phyloP scores from a whole-genome alignment of 2,113 vertebrate genomes.

The Eubucco bourcierii region DNA sequence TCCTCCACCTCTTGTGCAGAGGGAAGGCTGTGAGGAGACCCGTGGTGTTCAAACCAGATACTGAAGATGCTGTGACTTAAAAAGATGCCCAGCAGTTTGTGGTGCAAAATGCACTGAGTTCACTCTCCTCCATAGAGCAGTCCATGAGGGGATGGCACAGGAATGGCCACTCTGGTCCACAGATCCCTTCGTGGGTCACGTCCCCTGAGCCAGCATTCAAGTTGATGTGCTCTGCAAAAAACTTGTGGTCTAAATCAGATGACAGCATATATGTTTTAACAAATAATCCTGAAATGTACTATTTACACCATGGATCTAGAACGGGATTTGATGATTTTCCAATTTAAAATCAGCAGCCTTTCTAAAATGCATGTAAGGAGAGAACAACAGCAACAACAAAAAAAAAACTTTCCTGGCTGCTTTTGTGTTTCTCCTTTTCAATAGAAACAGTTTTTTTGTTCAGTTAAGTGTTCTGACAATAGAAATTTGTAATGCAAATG shows the following conservation, averaged over 20 bases:
- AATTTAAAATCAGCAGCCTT: not conserved
- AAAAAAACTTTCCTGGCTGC: not conserved
- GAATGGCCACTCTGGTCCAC: not conserved
- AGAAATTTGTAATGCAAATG: not conserved
- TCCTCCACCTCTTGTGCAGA: fast-evolving
- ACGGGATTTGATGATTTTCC: not conserved
- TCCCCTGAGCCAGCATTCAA: not conserved
- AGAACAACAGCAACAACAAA: not conserved
- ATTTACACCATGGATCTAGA: not conserved
- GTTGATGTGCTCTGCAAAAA: not conserved
- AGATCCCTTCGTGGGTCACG: no score
- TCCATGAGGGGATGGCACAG: not conserved
- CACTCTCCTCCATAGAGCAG: not conserved
- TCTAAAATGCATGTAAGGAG: not conserved
- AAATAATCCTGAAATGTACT: not conserved
- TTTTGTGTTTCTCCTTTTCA: not conserved
- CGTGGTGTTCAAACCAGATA: not conserved
- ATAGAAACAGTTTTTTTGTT: not conserved
- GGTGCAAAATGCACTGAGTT: not conserved
- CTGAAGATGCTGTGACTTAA: not conserved
- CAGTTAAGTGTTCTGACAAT: conserved; percentile 7
- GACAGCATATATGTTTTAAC: not conserved
- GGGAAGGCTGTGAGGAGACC: not conserved
- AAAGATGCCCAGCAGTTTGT: fast-evolving
- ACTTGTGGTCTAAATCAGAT: not conserved